Evolutionary conservation across 1,140 invertebrate genomes (phyloP), one percentile per base, ranked within the genome.

Genomic region (Caenorhabditis latens): DNA sequence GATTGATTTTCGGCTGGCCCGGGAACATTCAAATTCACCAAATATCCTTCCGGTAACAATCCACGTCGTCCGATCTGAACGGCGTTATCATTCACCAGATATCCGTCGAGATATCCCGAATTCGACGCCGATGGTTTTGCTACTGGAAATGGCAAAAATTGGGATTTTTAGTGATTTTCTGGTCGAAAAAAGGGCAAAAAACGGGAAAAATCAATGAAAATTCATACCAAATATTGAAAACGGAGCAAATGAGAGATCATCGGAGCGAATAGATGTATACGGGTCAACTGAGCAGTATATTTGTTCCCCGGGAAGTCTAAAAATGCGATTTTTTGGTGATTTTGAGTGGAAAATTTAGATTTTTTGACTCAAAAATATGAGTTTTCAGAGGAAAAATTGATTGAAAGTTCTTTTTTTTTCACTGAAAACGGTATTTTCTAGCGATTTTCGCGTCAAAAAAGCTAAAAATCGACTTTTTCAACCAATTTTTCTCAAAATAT

Each of bases 51-150:
- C 43, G 67, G 61, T 50, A 67, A 46, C 42, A 85, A 71, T 50
- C 84, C 63, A 85, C 84, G 61, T 24, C 61, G 50, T 48, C 84
- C 71, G 43, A 79, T 50, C 50, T 79, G 71, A 32, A 79, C 71
- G 8, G 71, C 46, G 46, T 50, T 79, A 46, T 79, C 71, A 79
- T 50, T 79, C 71, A 79, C 71, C 46, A 79, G 46, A 14, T 21
- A 79, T 48, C 71, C 71, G 71, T 79, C 71, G 14, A 79, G 71
- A 79, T 79, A 79, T 4, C 71, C 71, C 43, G 71, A 46, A 46
- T 43, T 48, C 11, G 71, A 79, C 40, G 21, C 19, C 2, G 71
- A 79, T 42, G 46, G 71, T 32, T 50, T 50, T 50, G 71, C 71
- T 79, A 79, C 71, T 79, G 46, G 1, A 79, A 79, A 46, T n/a